Evolutionary conservation across 2,888 invertebrate genomes (phyloP), one percentile per base, ranked within the genome.

Genomic region (Tuta absoluta): DNA sequence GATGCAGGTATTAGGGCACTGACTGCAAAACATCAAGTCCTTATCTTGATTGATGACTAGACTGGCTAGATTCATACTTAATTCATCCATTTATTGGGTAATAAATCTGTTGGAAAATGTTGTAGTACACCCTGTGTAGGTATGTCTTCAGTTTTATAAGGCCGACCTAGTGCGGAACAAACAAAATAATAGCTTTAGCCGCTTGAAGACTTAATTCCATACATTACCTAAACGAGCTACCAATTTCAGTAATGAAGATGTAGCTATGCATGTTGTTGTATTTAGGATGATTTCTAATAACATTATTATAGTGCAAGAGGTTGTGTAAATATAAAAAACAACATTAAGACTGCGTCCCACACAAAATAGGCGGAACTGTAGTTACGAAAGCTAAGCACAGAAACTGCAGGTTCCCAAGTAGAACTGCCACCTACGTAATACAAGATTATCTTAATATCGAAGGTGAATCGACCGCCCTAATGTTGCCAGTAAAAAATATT

Each of bases 391-490:
- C 75, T 62, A 80, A 78, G 72, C 75, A 73, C 74, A 68, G 73
- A 73, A 80, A 76, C 81, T 81, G 80, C 77, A 80, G 79, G 73
- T 73, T 73, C 71, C 73, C 69, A 68, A 71, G 69, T 74, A 75
- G 75, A 79, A 79, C 69, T 72, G 74, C 82, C 84, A 84, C 89
- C 89, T 86, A 90, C 89, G 78, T 82, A 73, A 70, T 66, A 72
- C 79, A 67, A 77, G 79, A 80, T 82, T 78, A 87, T 85, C 82
- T 85, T 76, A 79, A 82, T 81, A 88, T 88, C 84, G 87, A 88
- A 89, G 89, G 86, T 89, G 85, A 89, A 89, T 88, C 77, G 82
- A 79, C 82, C 89, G 86, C 41, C 41, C 41, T 41, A 41, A 41
- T 41, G 41, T 41, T 41, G 41, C 41, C n/a, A 41, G 41, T 3